A percentile compares a stretch with the other conserved stretches of the same genome.
These are phyloP conservation scores for Nothocercus julius DNA, from an alignment of 2,113 vertebrate species.

Conservation along the genomic window DNA sequence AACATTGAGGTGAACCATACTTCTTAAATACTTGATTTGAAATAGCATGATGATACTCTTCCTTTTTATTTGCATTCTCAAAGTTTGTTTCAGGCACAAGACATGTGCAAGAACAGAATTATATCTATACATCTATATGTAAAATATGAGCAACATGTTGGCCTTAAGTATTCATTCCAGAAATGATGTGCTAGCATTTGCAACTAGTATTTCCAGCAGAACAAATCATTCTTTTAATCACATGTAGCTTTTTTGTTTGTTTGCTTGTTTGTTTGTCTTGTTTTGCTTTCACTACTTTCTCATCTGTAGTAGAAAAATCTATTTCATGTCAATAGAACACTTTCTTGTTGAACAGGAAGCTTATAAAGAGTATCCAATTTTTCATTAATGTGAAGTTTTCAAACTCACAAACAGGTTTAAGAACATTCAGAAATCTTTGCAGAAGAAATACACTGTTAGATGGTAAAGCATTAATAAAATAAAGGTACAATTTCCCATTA, in stretches of 20 bases:
- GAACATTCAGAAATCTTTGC: neutral
- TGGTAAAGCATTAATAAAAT: neutral
- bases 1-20: too few species aligned
- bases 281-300: conserved; percentile 17
- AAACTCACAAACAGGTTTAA: conserved; percentile 43
- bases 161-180: neutral
- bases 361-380: conserved; percentile 23
- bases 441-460: neutral
- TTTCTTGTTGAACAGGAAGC: conserved; percentile 7
- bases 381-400: conserved; percentile 56
- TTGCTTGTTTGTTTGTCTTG: neutral
- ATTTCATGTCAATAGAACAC: conserved; percentile 6
- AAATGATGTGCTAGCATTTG: neutral
- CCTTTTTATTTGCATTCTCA: too few species aligned
- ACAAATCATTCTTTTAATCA: conserved; percentile 10
- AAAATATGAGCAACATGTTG: neutral
- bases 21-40: too few species aligned
- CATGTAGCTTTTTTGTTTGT: neutral
- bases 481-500: conserved; percentile 15
- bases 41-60: too few species aligned
- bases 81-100: neutral
- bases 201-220: neutral
- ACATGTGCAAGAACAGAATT: neutral
- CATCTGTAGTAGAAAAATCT: conserved; percentile 21
- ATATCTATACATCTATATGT: neutral